Conservation (phyloP, 30 jellyfish, hydroid and myxozoan species). For the Aurelia coerulea region DNA sequence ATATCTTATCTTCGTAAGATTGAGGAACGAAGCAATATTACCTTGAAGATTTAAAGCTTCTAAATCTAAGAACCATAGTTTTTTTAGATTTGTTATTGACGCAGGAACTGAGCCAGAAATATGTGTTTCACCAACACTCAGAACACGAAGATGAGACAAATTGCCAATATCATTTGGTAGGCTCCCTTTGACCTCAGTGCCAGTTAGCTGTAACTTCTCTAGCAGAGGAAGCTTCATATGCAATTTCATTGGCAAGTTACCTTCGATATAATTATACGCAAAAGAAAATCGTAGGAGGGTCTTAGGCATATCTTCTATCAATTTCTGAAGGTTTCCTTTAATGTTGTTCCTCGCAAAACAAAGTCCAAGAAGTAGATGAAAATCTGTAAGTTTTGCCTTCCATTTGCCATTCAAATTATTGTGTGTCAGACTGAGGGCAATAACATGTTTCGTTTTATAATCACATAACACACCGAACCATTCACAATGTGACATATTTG, state of each 20-base stretch:
- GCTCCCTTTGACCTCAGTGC: constrained; percentile 22
- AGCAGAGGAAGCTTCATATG: constrained; percentile 1
- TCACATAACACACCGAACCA: constrained; percentile 67
- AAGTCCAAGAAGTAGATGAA: constrained; percentile 49
- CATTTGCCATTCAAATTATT: constrained; percentile 34
- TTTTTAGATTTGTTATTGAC: constrained; percentile 30
- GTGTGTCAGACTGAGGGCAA: constrained; percentile 23
- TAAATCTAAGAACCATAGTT: constrained; percentile 52
- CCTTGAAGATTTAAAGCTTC: constrained; percentile 51
- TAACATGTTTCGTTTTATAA: constrained; percentile 25
- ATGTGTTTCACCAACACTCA: constrained; percentile 64
- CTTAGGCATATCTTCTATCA: constrained; percentile 12
- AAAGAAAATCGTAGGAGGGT: constrained; percentile 23
- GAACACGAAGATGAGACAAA: constrained; percentile 26
- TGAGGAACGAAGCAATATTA: constrained; percentile 18
- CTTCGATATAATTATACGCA: constrained; percentile 21
- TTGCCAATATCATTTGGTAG: constrained; percentile 52
- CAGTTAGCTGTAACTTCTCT: constrained; percentile 50
- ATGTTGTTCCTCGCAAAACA: constrained; percentile 24
- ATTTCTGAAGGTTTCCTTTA: constrained; percentile 2
- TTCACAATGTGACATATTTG: constrained; percentile 26
- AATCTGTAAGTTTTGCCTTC: not conserved
- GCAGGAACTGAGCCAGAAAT: constrained; percentile 44
- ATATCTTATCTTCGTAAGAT: constrained; percentile 22
- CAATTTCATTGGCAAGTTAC: constrained; percentile 10